A percentile compares a stretch with the other conserved stretches of the same genome.
phyloP scores from a whole-genome alignment of 2,113 vertebrate species.

The human (Homo sapiens) region GRCh38 chr14:69455001-69455500 shows the following conservation, averaged over 20 bases:
- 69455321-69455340: no score
- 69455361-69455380: no score
- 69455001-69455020: conserved; percentile 12
- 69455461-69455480: no score
- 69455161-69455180: conserved; percentile 29
- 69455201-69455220: neutral
- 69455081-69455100: neutral
- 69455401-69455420: no score
- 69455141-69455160: conserved; percentile 53
- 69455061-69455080: conserved; percentile 25
- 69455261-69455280: neutral
- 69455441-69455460: no score
- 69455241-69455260: conserved; percentile 28
- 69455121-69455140: conserved; percentile 12
- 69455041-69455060: neutral
- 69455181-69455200: neutral
- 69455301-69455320: no score
- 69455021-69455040: neutral
- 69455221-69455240: neutral
- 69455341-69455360: no score
- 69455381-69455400: no score
- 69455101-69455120: neutral
- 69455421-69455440: no score
- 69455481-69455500: no score
- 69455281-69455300: neutral